A percentile compares a stretch with the other conserved stretches of the same genome.
These are phyloP conservation scores for Marasmarcha lunaedactyla DNA, from an alignment of 2,888 invertebrate species.

Conservation along the genomic window DNA sequence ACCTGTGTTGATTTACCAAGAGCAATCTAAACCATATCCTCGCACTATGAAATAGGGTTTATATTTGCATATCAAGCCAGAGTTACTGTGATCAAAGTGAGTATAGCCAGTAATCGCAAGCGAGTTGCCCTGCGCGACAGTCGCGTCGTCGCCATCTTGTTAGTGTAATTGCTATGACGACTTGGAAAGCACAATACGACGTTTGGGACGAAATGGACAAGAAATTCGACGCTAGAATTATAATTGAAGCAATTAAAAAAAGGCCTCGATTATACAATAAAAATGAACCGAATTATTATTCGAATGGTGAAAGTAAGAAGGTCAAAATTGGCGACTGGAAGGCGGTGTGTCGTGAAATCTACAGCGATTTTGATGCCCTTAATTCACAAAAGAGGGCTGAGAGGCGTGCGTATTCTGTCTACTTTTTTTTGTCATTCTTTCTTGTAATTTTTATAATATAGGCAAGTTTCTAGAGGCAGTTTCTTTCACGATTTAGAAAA, in stretches of 20 bases:
- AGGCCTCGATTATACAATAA: constrained; percentile 32
- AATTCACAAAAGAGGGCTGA: no score
- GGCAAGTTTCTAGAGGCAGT: no score
- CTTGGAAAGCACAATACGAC: constrained; percentile 11
- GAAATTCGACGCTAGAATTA: constrained; percentile 24
- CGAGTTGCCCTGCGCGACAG: constrained; percentile 3
- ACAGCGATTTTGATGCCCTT: constrained; percentile 11
- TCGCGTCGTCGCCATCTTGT: constrained; percentile 25
- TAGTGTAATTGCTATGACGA: constrained; percentile 26
- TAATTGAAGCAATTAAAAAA: constrained; percentile 31
- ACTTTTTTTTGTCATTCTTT: no score
- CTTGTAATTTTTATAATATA: no score
- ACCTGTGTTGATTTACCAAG: no score
- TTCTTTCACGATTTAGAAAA: no score
- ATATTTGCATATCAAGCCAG: no score
- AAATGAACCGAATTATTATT: constrained; percentile 22
- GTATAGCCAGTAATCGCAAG: no score
- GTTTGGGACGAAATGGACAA: constrained; percentile 17
- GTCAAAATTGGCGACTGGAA: constrained; percentile 31
- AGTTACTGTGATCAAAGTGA: no score
- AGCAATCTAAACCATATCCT: no score
- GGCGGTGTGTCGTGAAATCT: constrained; percentile 28
- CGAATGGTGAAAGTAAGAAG: constrained; percentile 23
- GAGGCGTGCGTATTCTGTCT: no score
- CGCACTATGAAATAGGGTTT: no score